phyloP scores from a whole-genome alignment of 1,140 invertebrate genomes.

The Bombus vancouverensis region DNA sequence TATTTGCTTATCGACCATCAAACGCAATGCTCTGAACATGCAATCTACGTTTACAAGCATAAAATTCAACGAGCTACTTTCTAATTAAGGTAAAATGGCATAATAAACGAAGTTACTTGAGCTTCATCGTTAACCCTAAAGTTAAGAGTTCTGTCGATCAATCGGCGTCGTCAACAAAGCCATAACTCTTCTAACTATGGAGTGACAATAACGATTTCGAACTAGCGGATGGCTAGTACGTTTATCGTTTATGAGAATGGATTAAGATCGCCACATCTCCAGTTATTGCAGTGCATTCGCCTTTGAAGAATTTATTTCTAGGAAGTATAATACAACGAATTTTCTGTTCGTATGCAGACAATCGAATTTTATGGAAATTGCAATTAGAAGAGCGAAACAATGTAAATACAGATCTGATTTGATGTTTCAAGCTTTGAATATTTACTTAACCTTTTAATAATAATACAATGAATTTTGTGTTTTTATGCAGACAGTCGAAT shows the following conservation, averaged over 20 bases:
- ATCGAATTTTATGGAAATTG: too few relatives aligned
- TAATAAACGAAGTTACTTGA: slow-evolving; percentile 41
- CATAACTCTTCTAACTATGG: slow-evolving; percentile 59
- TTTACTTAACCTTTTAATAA: too few relatives aligned
- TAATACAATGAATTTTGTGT: not conserved
- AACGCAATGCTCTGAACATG: not conserved
- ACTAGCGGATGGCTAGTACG: not conserved
- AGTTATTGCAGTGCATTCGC: slow-evolving; percentile 8
- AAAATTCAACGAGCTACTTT: not conserved
- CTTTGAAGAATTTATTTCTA: not conserved
- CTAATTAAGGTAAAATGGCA: slow-evolving; percentile 57
- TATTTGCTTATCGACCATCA: too few relatives aligned
- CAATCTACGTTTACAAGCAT: not conserved
- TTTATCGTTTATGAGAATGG: slow-evolving; percentile 61
- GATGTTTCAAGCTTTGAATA: too few relatives aligned
- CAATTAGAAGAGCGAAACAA: too few relatives aligned
- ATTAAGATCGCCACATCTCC: slow-evolving; percentile 36
- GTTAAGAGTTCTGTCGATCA: slow-evolving; percentile 36
- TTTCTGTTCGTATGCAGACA: not conserved
- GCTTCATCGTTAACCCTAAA: slow-evolving; percentile 12
- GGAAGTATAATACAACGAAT: not conserved
- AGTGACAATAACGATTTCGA: slow-evolving; percentile 62
- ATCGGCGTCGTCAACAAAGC: slow-evolving; percentile 56
- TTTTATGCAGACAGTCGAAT: not conserved
- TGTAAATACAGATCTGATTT: too few relatives aligned